Evolutionary conservation across 2,888 invertebrate species (phyloP).

Genomic region (Troglohyphantes excavatus): DNA sequence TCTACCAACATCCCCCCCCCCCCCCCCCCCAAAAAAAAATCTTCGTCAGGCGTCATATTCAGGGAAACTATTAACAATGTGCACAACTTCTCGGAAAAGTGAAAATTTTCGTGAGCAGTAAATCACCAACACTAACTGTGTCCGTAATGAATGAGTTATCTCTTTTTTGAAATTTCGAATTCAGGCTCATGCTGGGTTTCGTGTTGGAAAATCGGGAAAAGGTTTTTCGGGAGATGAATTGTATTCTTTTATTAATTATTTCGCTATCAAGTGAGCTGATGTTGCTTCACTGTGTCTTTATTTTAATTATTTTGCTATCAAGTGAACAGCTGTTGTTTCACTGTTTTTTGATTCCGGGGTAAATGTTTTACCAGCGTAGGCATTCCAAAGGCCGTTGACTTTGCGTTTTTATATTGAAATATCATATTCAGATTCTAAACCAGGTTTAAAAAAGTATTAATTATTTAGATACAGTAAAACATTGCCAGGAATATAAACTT

Average conservation of each 20-base stretch:
- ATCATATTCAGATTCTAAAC: background rate
- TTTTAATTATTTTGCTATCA: constrained; percentile 4
- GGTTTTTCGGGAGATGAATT: background rate
- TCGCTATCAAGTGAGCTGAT: background rate
- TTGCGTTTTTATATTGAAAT: background rate
- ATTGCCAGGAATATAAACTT: too few relatives aligned
- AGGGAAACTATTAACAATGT: background rate
- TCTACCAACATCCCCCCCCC: background rate
- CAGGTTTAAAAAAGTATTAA: background rate
- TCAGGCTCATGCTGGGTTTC: background rate
- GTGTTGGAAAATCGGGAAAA: constrained; percentile 1
- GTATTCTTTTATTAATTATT: background rate
- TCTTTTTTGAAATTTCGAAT: background rate
- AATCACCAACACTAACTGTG: background rate
- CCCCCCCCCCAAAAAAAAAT: too few relatives aligned
- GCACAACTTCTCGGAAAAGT: background rate
- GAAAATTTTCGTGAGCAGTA: background rate
- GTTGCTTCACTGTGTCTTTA: background rate
- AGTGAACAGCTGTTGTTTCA: background rate
- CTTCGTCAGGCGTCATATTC: background rate
- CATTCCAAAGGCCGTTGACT: background rate
- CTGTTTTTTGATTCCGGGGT: background rate
- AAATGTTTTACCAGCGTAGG: background rate
- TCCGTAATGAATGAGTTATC: background rate
- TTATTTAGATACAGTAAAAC: background rate